phyloP scores from a whole-genome alignment of 2,797 vertebrate species.

The Prunella strophiata region DNA sequence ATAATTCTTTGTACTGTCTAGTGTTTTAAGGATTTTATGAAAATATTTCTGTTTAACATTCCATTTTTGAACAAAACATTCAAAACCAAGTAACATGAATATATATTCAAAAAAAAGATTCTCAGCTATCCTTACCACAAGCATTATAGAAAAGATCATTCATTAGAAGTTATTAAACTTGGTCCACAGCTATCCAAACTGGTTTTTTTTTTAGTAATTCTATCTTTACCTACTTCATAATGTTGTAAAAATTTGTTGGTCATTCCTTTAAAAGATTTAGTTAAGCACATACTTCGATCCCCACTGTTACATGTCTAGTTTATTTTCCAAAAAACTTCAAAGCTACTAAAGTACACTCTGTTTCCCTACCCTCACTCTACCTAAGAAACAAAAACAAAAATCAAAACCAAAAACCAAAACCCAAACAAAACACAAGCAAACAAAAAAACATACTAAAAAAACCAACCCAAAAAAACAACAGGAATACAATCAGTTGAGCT shows the following conservation, averaged over 20 bases:
- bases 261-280: neutral
- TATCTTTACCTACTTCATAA: neutral
- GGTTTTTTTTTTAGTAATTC: neutral
- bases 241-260: neutral
- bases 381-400: too few species aligned
- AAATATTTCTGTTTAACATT: neutral
- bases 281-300: rapidly evolving
- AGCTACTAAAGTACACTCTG: neutral
- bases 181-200: neutral
- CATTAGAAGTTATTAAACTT: neutral
- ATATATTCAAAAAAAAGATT: neutral
- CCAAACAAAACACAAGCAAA: too few species aligned
- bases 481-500: neutral
- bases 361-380: neutral
- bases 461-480: neutral
- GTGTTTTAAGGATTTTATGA: neutral
- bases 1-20: neutral
- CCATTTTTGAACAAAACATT: neutral
- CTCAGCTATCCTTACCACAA: neutral
- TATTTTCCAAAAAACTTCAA: neutral
- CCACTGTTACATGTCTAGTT: neutral
- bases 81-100: neutral
- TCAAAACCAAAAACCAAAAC: neutral
- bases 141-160: neutral
- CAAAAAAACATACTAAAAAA: neutral